Evolutionary conservation across 2,113 vertebrate genomes (phyloP), one percentile per base, ranked within the genome.

Genomic region (Pholis gunnellus): DNA sequence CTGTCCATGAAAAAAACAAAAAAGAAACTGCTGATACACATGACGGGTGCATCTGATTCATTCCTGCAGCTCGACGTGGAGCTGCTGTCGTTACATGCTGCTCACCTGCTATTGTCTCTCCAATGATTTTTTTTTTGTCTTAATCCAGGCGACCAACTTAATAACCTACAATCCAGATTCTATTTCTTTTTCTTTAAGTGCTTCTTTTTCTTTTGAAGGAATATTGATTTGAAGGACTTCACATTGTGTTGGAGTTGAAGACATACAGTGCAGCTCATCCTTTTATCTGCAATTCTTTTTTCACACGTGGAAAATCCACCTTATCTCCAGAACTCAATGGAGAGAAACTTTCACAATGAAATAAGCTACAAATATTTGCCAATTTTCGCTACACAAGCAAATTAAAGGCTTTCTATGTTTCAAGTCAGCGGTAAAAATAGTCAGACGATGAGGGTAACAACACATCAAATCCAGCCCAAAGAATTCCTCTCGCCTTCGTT

Each of bases 1-100:
- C 71, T 65, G 78, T 83, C 72, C 50, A 40, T 83, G 75, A 71
- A 75, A 85, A 29, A 77, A 75, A 40, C 34, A 73, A 72, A 87
- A 57, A 79, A 75, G 31, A 72, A 69, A 65, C 84, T 54, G 81
- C 84, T 76, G 63, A 79, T 81, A 54, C 27, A 70, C 72, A 61
- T 63, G 78, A 81, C 78, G 82, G 69, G 50, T 65, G 84, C 72
- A 61, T 79, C 72, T 59, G 69, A 34, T 78, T 82, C 72, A 44
- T 72, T 38, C 61, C 71, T 59, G 17, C 73, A 22, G 34, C 68
- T 70, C 72, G 63, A 11, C 5, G n/a, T 5, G 25, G 7, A 5
- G 70, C 66, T 38, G 57, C 11, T 25, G 29, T 38, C 78, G 25
- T 44, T 60, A 65, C 78, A 38, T 4, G 66, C 65, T n/a, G 46